These are phyloP conservation scores for Melanophora roralis DNA, from an alignment of 2,888 invertebrate genomes.

Conservation along the genomic window DNA sequence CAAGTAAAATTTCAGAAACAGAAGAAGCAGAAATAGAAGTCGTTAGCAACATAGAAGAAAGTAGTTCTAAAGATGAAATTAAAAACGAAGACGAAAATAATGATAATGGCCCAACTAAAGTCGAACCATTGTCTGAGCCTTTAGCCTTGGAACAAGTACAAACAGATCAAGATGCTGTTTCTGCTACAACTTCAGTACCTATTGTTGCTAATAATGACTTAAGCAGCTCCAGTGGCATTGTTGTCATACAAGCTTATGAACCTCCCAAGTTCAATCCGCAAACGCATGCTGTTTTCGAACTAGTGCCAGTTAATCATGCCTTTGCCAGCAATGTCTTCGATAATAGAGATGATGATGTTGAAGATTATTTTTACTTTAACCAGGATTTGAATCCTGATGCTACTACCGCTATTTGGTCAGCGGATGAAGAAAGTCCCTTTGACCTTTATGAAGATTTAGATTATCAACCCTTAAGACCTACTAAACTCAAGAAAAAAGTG, in stretches of 20 bases:
- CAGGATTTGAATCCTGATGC: slow-evolving; percentile 64
- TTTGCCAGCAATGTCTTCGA: neutral
- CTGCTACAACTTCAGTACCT: slow-evolving; percentile 57
- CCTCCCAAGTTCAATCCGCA: slow-evolving; percentile 73
- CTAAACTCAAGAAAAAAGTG: neutral
- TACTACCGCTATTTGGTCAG: slow-evolving; percentile 69
- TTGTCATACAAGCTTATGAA: slow-evolving; percentile 67
- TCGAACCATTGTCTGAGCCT: slow-evolving; percentile 17
- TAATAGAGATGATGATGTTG: slow-evolving; percentile 3
- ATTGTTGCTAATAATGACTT: neutral
- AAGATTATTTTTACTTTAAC: slow-evolving; percentile 52
- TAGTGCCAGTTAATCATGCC: slow-evolving; percentile 65
- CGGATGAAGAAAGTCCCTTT: slow-evolving; percentile 52
- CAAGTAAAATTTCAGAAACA: neutral
- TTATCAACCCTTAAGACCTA: neutral
- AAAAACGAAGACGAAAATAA: neutral
- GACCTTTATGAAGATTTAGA: slow-evolving; percentile 51
- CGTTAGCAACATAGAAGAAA: neutral
- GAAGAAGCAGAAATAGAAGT: neutral
- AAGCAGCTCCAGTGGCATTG: slow-evolving; percentile 63
- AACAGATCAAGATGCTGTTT: slow-evolving; percentile 45
- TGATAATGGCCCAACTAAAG: neutral
- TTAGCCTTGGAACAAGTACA: slow-evolving; percentile 34
- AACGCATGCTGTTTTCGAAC: slow-evolving; percentile 72
- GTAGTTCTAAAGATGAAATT: neutral